Base-by-base conservation (phyloP, 2,113 vertebrate genomes). In the Silurus asotus region DNA sequence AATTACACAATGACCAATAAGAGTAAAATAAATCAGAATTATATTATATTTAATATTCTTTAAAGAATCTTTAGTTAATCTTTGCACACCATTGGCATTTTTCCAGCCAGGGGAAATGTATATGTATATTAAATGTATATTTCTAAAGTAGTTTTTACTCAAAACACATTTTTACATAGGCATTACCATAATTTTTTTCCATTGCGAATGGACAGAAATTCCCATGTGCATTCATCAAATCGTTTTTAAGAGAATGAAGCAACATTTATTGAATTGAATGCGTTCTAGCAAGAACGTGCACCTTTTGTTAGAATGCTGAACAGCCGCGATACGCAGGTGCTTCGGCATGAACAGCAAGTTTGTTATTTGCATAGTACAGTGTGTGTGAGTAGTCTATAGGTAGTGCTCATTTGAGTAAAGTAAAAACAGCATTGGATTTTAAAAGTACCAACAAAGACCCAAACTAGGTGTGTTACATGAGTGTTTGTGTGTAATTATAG, bases 271-370 rank as follows among this genome's bases (percentile, higher is more conserved):
- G 13, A 14, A 25, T 55, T 25, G 1, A 58, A 79, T 17, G 77
- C 23, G 17, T 7, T 8, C 9, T 3, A 53, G 59, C 74, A 78
- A 23, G 25, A 45, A 13, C 11, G 28, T 77, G 48, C 78, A 48
- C 61, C 64, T 59, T 70, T 14, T 79, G 67, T 78, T 79, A 82
- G 58, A 79, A 84, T 88, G 77, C 45, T 82, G 72, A 75, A 53
- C 56, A 51, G 37, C 51, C 59, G 28, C 75, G 37, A 62, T 53
- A 88, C 45, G 67, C 89, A 89, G 87, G 82, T 90, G 87, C 84
- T 84, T 80, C 82, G 25, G 56, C n/a, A 74, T 61, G 79, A 85
- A 87, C 87, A 82, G 81, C 89, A 72, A 81, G 48, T 82, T 64
- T 3, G 53, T 64, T 8, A 83, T 90, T 87, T 88, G 85, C 85